Evolutionary conservation across 2,797 vertebrate genomes (phyloP).

Genomic region (Sciaenops ocellatus): DNA sequence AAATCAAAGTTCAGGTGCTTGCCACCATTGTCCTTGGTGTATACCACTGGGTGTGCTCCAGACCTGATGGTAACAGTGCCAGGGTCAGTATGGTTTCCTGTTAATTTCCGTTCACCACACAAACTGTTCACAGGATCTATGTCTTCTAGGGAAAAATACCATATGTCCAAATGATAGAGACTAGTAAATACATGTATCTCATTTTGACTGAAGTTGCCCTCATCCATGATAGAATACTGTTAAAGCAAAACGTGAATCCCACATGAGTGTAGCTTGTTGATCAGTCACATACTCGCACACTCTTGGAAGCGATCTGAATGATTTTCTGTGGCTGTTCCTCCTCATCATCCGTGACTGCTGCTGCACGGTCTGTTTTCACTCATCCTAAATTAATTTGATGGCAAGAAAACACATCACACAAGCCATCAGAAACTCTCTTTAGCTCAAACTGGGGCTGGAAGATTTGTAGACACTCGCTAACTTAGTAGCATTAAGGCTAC

Average conservation of each 20-base stretch:
- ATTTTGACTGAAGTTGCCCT: not conserved
- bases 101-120: slow-evolving; percentile 7
- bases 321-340: not conserved
- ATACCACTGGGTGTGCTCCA: not conserved
- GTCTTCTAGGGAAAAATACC: not conserved
- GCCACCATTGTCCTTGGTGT: not conserved
- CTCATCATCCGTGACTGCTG: not conserved
- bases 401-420: not conserved
- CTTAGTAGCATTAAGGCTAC: not conserved
- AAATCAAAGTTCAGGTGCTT: slow-evolving; percentile 7
- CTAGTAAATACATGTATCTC: not conserved
- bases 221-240: not conserved
- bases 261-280: not conserved
- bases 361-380: not conserved
- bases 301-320: not conserved
- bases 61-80: not conserved
- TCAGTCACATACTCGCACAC: not conserved
- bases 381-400: not conserved
- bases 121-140: not conserved
- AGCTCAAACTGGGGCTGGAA: not conserved
- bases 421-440: not conserved
- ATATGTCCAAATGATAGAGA: not conserved
- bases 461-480: not conserved
- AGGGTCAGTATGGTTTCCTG: slow-evolving; percentile 9
- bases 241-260: not conserved